Base-by-base conservation (phyloP, 1,140 invertebrate species). In the Sarcophaga bullata region DNA sequence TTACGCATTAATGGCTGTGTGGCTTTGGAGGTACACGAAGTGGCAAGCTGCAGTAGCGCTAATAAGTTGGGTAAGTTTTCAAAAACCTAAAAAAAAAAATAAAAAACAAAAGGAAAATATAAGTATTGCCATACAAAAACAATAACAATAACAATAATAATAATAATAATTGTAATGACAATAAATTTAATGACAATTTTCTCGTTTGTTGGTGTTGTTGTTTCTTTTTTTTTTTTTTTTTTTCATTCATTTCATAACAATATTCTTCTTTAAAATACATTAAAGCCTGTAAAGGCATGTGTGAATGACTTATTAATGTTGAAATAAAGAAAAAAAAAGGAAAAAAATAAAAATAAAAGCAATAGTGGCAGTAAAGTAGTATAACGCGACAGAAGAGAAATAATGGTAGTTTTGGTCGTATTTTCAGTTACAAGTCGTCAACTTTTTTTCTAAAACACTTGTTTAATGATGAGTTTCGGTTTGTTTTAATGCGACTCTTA, bases 101-200 rank as follows among this genome's bases (percentile, higher is more conserved):
- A 37, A 37, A 37, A 37, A 37, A 37, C 25, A 37, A 37, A 37
- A 37, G 25, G 25, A 37, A 37, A 37, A 37, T n/a, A 37, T 37
- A 37, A 37, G 4, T 37, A 37, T n/a, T n/a, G n/a, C n/a, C n/a
- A n/a, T n/a, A n/a, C n/a, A n/a, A n/a, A n/a, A n/a, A n/a, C n/a
- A 37, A 37, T 37, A 37, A 37, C 1, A 37, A 37, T 2, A 37
- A 37, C 25, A 37, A 37, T 37, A 37, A 37, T 37, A 37, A 37
- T 37, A 19, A 68, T 68, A 68, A 68, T 68, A 50, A 49, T 17
- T 78, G 75, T 78, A 78, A 78, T 78, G 75, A 78, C 75, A 78
- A 78, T 78, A 78, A 52, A 78, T 78, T 78, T 78, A 78, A 78
- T 78, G 75, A 25, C 75, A 78, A 52, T 76, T 46, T 58, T 58